Evolutionary conservation across 2,888 invertebrate genomes (phyloP).

Genomic region (Chirona hameri): DNA sequence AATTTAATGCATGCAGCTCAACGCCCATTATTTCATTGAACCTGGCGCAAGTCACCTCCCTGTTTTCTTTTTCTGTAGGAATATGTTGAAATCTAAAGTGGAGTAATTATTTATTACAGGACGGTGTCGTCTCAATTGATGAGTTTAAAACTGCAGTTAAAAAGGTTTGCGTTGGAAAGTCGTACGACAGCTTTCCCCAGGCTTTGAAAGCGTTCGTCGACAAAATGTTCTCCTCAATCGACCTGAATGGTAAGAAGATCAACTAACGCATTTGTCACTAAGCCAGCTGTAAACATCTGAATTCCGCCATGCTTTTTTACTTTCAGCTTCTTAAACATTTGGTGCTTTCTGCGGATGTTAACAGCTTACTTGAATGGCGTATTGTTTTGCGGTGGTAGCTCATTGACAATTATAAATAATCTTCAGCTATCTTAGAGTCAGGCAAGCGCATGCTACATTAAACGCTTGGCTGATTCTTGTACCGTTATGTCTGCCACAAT

Average conservation of each 20-base stretch:
- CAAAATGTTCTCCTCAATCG: slow-evolving; percentile 74
- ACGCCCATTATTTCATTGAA: too few species aligned
- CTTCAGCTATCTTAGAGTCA: too few species aligned
- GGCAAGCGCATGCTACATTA: too few species aligned
- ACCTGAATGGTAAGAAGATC: slow-evolving; percentile 58
- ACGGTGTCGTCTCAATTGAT: slow-evolving; percentile 71
- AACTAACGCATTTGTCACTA: background rate
- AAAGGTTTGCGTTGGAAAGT: slow-evolving; percentile 70
- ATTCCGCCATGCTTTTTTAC: background rate
- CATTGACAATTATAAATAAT: background rate
- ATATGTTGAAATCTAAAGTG: background rate
- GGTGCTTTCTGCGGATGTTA: background rate
- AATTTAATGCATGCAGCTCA: too few species aligned
- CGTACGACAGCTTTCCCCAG: slow-evolving; percentile 74
- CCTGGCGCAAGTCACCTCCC: background rate
- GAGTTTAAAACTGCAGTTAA: slow-evolving; percentile 77
- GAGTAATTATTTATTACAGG: slow-evolving; percentile 53
- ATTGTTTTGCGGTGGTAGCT: background rate
- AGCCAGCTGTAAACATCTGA: background rate
- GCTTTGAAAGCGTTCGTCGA: slow-evolving; percentile 82
- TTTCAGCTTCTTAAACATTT: background rate
- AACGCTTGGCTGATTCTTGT: too few species aligned
- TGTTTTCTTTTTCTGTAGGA: slow-evolving; percentile 27
- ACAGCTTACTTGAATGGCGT: background rate
- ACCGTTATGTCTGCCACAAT: too few species aligned